Conservation (phyloP, 2,113 vertebrate genomes). For the Hemiscyllium ocellatum region DNA sequence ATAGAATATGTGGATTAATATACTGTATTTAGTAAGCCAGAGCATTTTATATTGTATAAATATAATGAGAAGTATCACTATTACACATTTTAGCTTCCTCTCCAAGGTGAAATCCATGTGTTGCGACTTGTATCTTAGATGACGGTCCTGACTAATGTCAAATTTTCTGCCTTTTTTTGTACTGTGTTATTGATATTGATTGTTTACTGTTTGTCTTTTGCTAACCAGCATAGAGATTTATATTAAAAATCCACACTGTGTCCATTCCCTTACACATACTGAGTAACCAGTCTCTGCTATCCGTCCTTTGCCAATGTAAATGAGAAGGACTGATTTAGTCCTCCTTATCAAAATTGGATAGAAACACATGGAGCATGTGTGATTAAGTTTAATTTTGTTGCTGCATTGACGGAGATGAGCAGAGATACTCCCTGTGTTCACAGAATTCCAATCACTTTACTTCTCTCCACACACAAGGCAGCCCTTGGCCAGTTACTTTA, state of each 20-base stretch:
- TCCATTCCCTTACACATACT: background rate
- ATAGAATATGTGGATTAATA: background rate
- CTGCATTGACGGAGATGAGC: too few species aligned
- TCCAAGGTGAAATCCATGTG: background rate
- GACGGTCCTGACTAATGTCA: background rate
- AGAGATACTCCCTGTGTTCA: background rate
- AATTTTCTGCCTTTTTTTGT: background rate
- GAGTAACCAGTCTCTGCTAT: background rate
- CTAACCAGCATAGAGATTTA: background rate
- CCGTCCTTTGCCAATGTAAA: too few species aligned
- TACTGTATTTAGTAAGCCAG: slow-evolving; percentile 3
- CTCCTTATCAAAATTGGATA: background rate
- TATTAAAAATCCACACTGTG: background rate
- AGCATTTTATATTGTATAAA: slow-evolving; percentile 23
- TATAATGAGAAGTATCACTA: slow-evolving; percentile 5
- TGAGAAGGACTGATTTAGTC: background rate
- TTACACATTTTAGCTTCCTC: background rate
- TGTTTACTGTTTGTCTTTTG: background rate
- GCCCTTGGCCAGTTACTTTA: background rate
- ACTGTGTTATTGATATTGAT: background rate
- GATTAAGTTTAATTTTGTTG: background rate
- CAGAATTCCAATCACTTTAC: background rate
- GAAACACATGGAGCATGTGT: background rate
- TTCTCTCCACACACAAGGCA: background rate
- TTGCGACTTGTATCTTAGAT: background rate